Evolutionary conservation across 2,797 vertebrate species (phyloP).

Genomic region (Anas bahamensis): DNA sequence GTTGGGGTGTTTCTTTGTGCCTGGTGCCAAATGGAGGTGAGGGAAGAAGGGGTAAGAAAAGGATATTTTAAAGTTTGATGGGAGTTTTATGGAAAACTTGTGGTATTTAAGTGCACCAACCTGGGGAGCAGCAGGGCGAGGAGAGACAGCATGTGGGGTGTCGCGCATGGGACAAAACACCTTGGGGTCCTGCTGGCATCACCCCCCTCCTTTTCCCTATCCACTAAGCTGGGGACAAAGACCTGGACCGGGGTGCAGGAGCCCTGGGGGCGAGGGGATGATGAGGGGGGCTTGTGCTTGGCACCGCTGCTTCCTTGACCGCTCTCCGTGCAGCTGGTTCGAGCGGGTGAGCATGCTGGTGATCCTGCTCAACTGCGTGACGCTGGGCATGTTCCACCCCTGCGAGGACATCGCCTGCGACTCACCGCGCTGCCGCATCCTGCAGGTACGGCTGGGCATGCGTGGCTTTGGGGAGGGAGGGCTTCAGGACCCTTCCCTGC

Average conservation of each 20-base stretch:
- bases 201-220: not conserved
- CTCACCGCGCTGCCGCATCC: conserved; percentile 93
- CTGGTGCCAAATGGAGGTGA: not conserved
- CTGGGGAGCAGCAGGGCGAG: not conserved
- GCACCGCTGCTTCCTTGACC: conserved; percentile 75
- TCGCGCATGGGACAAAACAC: not conserved
- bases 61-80: not conserved
- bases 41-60: not conserved
- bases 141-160: not conserved
- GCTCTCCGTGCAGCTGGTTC: conserved; percentile 86
- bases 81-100: not conserved
- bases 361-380: conserved; percentile 98
- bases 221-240: not conserved
- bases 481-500: too few species aligned
- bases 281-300: too few species aligned
- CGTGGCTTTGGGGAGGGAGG: too few species aligned
- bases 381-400: conserved; percentile 97
- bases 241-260: not conserved
- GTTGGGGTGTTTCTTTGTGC: not conserved
- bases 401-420: conserved; percentile 94
- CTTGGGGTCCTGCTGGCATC: not conserved
- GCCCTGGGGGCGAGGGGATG: not conserved
- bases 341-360: conserved; percentile 98
- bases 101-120: not conserved
- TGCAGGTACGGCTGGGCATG: conserved; percentile 82